Conservation (phyloP, 2,113 vertebrate genomes). For the Ceratotherium simum region DNA sequence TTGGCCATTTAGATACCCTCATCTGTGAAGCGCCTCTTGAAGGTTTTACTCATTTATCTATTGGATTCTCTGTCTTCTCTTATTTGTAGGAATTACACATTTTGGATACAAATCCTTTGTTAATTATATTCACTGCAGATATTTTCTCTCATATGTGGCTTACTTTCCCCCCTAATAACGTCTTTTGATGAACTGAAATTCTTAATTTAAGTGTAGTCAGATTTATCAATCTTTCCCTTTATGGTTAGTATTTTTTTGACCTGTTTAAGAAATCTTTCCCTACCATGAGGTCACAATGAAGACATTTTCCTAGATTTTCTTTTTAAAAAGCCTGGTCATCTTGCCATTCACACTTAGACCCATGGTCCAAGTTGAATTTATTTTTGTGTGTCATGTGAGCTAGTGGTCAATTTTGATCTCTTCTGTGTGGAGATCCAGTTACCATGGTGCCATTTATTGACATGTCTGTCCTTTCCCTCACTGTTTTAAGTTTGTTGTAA, state of each 20-base stretch:
- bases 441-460: neutral
- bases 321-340: neutral
- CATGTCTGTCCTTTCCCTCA: neutral
- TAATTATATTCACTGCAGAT: neutral
- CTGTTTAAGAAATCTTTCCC: neutral
- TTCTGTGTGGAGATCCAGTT: neutral
- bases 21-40: neutral
- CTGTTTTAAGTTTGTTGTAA: neutral
- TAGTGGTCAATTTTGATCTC: neutral
- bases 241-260: neutral
- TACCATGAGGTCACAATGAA: neutral
- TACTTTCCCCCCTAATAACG: neutral
- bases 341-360: neutral
- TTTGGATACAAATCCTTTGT: neutral
- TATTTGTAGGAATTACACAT: neutral
- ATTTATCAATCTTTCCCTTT: neutral
- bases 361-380: neutral
- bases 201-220: neutral
- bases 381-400: neutral
- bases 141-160: neutral
- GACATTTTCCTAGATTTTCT: constrained; percentile 2
- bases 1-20: neutral
- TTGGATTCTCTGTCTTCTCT: neutral
- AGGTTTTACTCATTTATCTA: neutral
- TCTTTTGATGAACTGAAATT: neutral